Evolutionary conservation across 1,140 invertebrate species (phyloP).

Genomic region (Aphelenchoides avenae): DNA sequence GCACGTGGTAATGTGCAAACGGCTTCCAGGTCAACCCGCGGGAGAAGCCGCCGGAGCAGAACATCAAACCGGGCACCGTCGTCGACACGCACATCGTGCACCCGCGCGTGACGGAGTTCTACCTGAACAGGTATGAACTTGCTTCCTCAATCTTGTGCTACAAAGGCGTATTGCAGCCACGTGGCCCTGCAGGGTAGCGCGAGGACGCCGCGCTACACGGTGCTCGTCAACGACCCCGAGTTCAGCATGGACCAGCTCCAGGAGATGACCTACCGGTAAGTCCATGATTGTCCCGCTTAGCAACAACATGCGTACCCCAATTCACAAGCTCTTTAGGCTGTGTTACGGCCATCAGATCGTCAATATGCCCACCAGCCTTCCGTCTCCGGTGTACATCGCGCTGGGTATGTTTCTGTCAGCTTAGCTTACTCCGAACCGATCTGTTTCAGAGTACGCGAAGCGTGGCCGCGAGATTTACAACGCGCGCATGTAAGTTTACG

Average conservation of each 20-base stretch:
- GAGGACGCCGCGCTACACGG: constrained; percentile 26
- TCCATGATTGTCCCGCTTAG: too few species aligned
- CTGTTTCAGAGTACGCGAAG: constrained; percentile 35
- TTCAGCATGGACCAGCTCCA: constrained; percentile 18
- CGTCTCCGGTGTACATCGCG: constrained; percentile 28
- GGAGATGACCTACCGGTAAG: too few species aligned
- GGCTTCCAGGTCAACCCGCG: constrained; percentile 19
- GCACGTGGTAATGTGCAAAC: background rate
- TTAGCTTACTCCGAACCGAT: too few species aligned
- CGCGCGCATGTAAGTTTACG: too few species aligned
- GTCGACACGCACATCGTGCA: constrained; percentile 35
- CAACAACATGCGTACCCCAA: too few species aligned
- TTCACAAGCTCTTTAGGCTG: constrained; percentile 11
- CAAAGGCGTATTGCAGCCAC: too few species aligned
- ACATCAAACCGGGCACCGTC: constrained; percentile 31
- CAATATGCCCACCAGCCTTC: constrained; percentile 30
- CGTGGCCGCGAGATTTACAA: constrained; percentile 24
- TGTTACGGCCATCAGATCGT: constrained; percentile 31
- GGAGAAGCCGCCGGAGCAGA: constrained; percentile 28
- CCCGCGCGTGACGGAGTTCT: constrained; percentile 33
- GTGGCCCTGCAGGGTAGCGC: constrained; percentile 33
- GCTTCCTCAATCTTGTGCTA: too few species aligned
- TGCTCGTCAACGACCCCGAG: constrained; percentile 25
- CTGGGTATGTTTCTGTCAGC: too few species aligned
- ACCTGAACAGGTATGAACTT: constrained; percentile 32